Base-by-base conservation (phyloP, 2,888 invertebrate species). In the Fragum fragum region DNA sequence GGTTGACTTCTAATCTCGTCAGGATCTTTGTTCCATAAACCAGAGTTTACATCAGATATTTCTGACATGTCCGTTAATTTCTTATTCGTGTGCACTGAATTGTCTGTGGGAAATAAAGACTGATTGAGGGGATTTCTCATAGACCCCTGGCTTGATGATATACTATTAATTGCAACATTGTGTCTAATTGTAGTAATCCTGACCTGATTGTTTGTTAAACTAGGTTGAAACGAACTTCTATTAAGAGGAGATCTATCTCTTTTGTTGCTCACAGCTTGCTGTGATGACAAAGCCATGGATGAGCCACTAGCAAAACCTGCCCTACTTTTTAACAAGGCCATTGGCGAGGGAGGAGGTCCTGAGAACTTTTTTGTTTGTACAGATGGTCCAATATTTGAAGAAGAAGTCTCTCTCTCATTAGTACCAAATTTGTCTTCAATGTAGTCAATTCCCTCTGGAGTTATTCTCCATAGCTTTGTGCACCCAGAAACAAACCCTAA, bases 401-500 rank as follows among this genome's bases (percentile, higher is more conserved):
- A n/a, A 68, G 36, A 53, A 3, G 26, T 68, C 3, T 52, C 39
- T 6, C 32, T 61, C n/a, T 80, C 52, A 39, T 47, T 42, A n/a
- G 63, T 18, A 0, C 36, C 66, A 32, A 72, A 16, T 39, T 79
- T 80, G n/a, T 29, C 61, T 23, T 79, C 68, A 1, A 87, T 75
- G 74, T 86, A 87, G 11, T 83, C 39, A 18, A 85, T 77, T 28
- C 90, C 90, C 28, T 74, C 47, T 9, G 61, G 42, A 11, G 87
- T 88, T 61, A 90, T 72, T 42, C 63, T 77, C 87, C 88, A 89
- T 0, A 83, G 59, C 11, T 66, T 79, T 0, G 73, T 59, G 53
- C 73, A 73, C 26, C 75, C 70, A n/a, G 72, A 59, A 2, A 89
- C 85, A 81, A 79, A 81, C 14, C 83, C 85, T 7, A 72, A 68